A percentile compares a stretch with the other conserved stretches of the same genome.
Conservation (phyloP, 2,113 vertebrate species). For the Cyanoliseus patagonus region DNA sequence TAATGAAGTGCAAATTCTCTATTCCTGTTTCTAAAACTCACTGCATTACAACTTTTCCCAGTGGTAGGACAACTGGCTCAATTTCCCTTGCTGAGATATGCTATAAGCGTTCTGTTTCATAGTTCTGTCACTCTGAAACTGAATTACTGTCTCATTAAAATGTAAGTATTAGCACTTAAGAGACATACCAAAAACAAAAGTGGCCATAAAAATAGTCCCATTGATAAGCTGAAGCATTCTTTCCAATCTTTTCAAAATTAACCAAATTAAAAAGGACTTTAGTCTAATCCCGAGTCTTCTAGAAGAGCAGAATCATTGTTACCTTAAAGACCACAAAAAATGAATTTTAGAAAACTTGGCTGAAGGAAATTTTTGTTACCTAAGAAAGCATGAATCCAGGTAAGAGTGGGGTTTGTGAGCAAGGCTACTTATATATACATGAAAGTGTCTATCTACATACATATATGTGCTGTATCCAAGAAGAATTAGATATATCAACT, state of each 20-base stretch:
- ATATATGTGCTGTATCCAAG: neutral
- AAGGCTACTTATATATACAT: neutral
- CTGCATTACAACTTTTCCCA: neutral
- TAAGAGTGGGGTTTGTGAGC: neutral
- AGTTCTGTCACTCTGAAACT: neutral
- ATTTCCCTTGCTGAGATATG: neutral
- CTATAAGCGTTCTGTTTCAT: neutral
- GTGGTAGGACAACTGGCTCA: neutral
- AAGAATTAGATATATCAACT: neutral
- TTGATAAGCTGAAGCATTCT: neutral
- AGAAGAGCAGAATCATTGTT: neutral
- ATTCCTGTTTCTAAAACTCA: neutral
- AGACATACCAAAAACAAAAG: neutral
- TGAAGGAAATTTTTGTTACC: neutral
- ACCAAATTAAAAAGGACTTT: neutral
- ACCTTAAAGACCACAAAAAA: neutral
- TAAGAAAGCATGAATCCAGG: neutral
- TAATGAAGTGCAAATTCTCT: neutral
- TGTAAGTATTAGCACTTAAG: neutral
- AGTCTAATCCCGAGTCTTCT: neutral
- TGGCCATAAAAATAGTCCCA: neutral
- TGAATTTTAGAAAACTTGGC: neutral
- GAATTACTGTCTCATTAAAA: neutral
- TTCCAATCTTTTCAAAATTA: neutral
- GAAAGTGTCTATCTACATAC: neutral